Evolutionary conservation across 2,797 vertebrate genomes (phyloP), one percentile per base, ranked within the genome.

Genomic region (Gymnothorax reevesii): DNA sequence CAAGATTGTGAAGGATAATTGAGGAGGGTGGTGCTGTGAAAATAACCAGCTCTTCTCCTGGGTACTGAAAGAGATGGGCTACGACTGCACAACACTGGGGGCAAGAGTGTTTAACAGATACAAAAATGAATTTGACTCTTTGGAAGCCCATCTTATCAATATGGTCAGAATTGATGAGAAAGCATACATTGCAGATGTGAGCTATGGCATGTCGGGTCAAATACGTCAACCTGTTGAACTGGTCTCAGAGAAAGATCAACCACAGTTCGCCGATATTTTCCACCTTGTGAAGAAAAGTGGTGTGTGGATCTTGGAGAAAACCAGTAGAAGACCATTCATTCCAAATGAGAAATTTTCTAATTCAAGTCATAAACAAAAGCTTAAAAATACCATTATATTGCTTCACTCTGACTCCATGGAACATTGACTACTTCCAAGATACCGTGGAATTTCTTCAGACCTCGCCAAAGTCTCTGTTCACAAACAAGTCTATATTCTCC

Each of bases 1-100:
- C 60, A 97, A 97, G 89, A 84, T 97, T n/a, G 96, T 98, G 87
- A 94, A 86, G 88, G 94, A 77, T 84, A 92, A 90, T 0, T 95
- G 96, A 0, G 97, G 97, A 4, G 97, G 97, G 0, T 98, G 96
- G 96, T 98, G 97, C 88, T 89, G 96, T 85, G 97, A 98, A 88
- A 95, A 95, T 92, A 98, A 97, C 90, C 83, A 91, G 0, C 91
- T 98, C 33, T 95, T 98, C 6, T 92, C 92, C 8, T 98, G 97
- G 97, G 97, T 91, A 57, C 89, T 98, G 89, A 95, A 92, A 90
- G 92, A 96, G 86, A 92, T 97, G 3, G 96, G 97, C 22, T 98
- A 96, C 0, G 3, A 95, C 0, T 84, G 92, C 64, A 95, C 91
- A 0, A 91, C 89, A 0, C 86, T 98, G 87, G 94, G 94, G 80